Evolutionary conservation across 30 jellyfish, hydroid and myxozoan species (phyloP).

Genomic region (Morbakka virulenta): DNA sequence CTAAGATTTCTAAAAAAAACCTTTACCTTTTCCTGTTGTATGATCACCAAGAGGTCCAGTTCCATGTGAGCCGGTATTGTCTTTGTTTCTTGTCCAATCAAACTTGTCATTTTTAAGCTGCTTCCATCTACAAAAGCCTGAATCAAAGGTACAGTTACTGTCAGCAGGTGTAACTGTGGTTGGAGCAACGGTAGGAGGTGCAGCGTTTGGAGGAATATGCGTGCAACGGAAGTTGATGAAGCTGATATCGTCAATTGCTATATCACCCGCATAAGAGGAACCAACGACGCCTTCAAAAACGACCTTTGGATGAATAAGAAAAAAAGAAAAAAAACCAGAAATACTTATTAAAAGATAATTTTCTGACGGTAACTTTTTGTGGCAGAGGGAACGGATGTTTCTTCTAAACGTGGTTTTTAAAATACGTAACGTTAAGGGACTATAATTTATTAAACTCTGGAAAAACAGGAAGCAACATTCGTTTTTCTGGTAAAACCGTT

Average conservation of each 20-base stretch:
- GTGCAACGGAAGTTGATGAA: conserved; percentile 81
- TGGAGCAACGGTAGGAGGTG: conserved; percentile 97
- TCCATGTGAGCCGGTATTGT: conserved; percentile 85
- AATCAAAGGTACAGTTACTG: conserved; percentile 89
- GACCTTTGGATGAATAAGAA: conserved; percentile 29
- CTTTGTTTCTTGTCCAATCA: conserved; percentile 88
- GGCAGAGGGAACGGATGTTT: no score
- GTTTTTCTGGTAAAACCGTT: no score
- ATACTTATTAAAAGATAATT: neutral
- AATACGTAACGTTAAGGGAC: no score
- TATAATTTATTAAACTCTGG: no score
- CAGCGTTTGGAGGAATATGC: conserved; percentile 84
- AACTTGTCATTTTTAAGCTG: conserved; percentile 93
- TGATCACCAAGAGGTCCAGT: conserved; percentile 98
- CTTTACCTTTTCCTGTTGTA: conserved; percentile 91
- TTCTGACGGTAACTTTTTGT: no score
- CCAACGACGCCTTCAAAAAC: conserved; percentile 96
- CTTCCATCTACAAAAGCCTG: conserved; percentile 71
- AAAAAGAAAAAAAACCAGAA: neutral
- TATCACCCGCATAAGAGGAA: conserved; percentile 78
- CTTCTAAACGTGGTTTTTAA: no score
- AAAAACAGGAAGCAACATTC: no score
- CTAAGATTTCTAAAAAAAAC: no score
- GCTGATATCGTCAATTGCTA: conserved; percentile 86
- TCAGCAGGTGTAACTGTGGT: conserved; percentile 95